Base-by-base conservation (phyloP, 2,888 invertebrate species). In the Mythimna impura region DNA sequence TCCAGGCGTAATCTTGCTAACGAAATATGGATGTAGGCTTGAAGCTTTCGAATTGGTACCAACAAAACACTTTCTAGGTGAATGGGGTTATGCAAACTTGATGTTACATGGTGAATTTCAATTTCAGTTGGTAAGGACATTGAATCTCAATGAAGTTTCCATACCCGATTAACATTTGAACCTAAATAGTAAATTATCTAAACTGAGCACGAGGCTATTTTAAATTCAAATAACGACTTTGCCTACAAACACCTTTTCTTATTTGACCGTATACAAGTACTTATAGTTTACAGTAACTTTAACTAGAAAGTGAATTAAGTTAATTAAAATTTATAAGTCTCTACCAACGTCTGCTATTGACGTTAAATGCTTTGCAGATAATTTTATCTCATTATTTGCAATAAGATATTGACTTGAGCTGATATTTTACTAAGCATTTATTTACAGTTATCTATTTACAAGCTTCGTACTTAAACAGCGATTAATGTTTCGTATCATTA, bases 1-100 rank as follows among this genome's bases (percentile, higher is more conserved):
- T 94, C 91, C 92, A 92, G 94, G 95, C 94, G 87, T 86, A 89
- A 87, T 92, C 91, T 91, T 89, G 89, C 89, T 88, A 89, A 91
- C 93, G 90, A 93, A 94, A 94, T 93, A 93, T 94, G 92, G 94
- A 94, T 92, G 94, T 94, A 89, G 94, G 93, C 88, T 86, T 78
- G 89, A 94, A 86, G 96, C 96, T 96, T 96, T 95, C 95, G 91
- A 94, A 94, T 91, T 90, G 83, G 83, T 87, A 82, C 87, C 85
- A 85, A 76, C 91, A 91, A 94, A 93, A 93, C 92, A 94, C 96
- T 96, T 96, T 96, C 96, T 95, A 96, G 93, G 93, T 93, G 92
- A 93, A 92, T 90, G 91, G 75, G 86, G 84, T 80, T 95, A 95
- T 95, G 95, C 95, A 94, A 95, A 96, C 94, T 88, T 90, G 87